Base-by-base conservation (phyloP, 2,113 vertebrate genomes). In the Fregata magnificens region DNA sequence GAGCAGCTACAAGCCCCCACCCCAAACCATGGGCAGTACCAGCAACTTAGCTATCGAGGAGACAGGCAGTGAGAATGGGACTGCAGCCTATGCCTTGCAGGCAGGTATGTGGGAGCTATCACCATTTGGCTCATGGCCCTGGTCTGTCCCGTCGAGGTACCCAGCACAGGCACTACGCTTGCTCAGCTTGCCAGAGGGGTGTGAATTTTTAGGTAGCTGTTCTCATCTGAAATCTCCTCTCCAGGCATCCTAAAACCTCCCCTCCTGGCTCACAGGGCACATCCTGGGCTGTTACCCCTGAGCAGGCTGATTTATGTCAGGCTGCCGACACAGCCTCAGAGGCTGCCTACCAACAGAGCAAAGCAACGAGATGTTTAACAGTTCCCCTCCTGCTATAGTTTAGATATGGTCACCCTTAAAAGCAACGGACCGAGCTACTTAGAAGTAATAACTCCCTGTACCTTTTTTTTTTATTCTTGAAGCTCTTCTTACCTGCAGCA, bases 381-480 rank as follows among this genome's bases (percentile, higher is more conserved):
- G 49, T 56, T 91, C 61, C 26, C 15, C 32, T 88, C 34, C 56
- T 89, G 24, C 56, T 76, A 29, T 22, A 63, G n/a, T 87, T 89
- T 56, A 79, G 90, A 71, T 49, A 80, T 85, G 50, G 67, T 88
- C 88, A 72, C 77, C 71, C 80, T n/a, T 22, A 82, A 95, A 88
- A 95, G 40, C 50, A 55, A 78, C 56, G 61, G 79, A 92, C 70
- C 77, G 82, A 97, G 74, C 79, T 92, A 65, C 84, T 90, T 95
- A 91, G 94, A 98, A 90, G 69, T 72, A 97, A 92, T 88, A 96
- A 63, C 73, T 96, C 45, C 40, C 16, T 24, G 31, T 62, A 88
- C 56, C 62, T 93, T 47, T 59, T 34, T 47, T 93, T 94, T 87
- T 86, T 88, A 88, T 74, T 97, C 72, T 96, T 97, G 74, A 97